These are phyloP conservation scores for Hyposoter didymator DNA, from an alignment of 2,888 invertebrate species.

Conservation along the genomic window DNA sequence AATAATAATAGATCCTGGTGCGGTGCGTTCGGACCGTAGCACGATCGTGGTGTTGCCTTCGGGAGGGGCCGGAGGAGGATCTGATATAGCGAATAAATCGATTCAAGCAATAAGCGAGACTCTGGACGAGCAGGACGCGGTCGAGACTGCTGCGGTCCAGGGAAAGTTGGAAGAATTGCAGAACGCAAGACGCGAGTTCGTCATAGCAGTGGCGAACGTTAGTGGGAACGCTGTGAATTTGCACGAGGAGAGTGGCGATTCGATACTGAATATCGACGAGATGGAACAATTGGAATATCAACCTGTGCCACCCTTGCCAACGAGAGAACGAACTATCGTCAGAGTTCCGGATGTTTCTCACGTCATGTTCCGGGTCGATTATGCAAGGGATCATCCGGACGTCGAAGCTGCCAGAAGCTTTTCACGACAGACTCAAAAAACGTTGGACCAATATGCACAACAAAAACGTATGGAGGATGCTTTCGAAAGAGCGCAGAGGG, in stretches of 20 bases:
- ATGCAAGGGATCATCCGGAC: constrained; percentile 73
- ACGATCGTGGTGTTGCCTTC: constrained; percentile 74
- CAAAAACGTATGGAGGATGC: constrained; percentile 70
- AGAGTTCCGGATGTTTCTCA: constrained; percentile 72
- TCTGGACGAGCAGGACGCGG: constrained; percentile 76
- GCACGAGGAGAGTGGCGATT: constrained; percentile 61
- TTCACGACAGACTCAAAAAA: constrained; percentile 9
- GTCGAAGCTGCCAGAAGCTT: constrained; percentile 75
- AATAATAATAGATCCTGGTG: constrained; percentile 77
- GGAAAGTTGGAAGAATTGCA: constrained; percentile 76
- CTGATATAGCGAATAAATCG: constrained; percentile 72
- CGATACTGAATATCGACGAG: constrained; percentile 56
- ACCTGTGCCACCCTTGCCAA: constrained; percentile 51
- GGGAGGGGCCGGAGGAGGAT: not conserved
- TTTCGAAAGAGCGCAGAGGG: constrained; percentile 65
- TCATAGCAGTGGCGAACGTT: constrained; percentile 78
- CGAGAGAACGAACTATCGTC: constrained; percentile 33
- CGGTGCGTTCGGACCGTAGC: constrained; percentile 72
- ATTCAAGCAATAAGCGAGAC: constrained; percentile 75
- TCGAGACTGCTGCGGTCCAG: constrained; percentile 74
- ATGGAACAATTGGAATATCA: constrained; percentile 48
- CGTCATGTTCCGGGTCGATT: constrained; percentile 65
- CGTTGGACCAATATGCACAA: constrained; percentile 52
- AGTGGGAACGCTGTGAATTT: constrained; percentile 74
- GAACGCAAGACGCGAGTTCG: constrained; percentile 79